Evolutionary conservation across 2,113 vertebrate genomes (phyloP).

Genomic region (Nibea albiflora): DNA sequence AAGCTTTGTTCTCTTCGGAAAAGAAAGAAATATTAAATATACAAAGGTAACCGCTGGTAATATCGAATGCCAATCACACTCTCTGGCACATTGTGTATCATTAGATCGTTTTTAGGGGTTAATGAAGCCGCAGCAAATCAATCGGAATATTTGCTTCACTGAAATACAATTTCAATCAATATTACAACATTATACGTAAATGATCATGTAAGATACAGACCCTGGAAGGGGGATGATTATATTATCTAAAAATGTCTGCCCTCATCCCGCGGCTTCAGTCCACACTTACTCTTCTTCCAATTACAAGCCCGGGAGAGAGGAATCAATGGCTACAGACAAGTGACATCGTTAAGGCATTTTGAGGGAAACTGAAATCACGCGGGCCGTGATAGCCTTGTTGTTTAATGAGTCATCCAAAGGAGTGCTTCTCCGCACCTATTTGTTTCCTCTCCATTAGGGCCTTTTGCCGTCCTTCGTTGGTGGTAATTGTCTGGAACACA

Average conservation of each 20-base stretch:
- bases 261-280: constrained; percentile 42
- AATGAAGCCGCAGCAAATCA: constrained; percentile 55
- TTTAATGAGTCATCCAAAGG: constrained; percentile 70
- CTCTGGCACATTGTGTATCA: constrained; percentile 25
- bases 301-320: constrained; percentile 42
- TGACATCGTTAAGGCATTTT: constrained; percentile 61
- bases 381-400: constrained; percentile 42
- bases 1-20: constrained; percentile 8
- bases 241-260: constrained; percentile 42
- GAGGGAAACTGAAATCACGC: constrained; percentile 54
- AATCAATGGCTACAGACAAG: constrained; percentile 62
- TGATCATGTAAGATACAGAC: constrained; percentile 41
- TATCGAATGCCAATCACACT: constrained; percentile 16
- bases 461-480: constrained; percentile 12
- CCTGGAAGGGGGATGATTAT: constrained; percentile 40
- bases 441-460: constrained; percentile 53
- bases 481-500: constrained; percentile 64
- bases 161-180: constrained; percentile 59
- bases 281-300: constrained; percentile 53
- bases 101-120: constrained; percentile 38
- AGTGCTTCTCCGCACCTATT: constrained; percentile 61
- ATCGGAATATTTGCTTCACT: constrained; percentile 34
- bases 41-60: constrained; percentile 9
- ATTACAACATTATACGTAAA: constrained; percentile 45
- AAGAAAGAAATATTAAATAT: constrained; percentile 10